A percentile compares a stretch with the other conserved stretches of the same genome.
Evolutionary conservation across 2,888 invertebrate genomes (phyloP).

Genomic region (Dolichopus griseipennis): DNA sequence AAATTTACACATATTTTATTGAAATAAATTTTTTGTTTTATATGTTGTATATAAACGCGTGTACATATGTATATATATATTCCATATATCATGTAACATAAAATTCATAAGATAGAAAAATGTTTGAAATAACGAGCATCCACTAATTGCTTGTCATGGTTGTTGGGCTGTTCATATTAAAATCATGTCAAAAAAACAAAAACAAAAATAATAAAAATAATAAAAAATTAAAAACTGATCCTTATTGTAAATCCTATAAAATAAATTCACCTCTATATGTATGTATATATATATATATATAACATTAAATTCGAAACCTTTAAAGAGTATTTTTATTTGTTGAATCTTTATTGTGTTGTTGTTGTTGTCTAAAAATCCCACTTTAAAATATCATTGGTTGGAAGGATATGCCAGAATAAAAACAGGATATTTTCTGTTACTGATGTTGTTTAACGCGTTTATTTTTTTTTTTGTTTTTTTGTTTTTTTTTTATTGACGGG

Average conservation of each 20-base stretch:
- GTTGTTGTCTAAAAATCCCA: no score
- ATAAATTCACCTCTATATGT: no score
- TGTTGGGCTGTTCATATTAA: neutral
- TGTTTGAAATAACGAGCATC: neutral
- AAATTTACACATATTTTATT: no score
- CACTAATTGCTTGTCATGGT: conserved; percentile 2
- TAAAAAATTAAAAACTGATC: neutral
- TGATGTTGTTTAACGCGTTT: neutral
- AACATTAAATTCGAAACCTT: no score
- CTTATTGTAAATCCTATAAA: no score
- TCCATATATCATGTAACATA: neutral
- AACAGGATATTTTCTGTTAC: neutral
- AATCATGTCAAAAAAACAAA: neutral
- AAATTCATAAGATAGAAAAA: conserved; percentile 1
- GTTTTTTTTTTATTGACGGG: neutral
- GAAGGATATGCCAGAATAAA: no score
- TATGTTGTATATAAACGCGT: no score
- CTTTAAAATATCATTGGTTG: no score
- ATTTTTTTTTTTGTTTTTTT: neutral
- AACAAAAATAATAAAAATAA: neutral
- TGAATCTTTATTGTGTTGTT: no score
- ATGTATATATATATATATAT: no score
- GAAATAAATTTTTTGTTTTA: no score
- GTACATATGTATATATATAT: neutral
- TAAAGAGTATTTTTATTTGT: no score